Evolutionary conservation across 2,113 vertebrate genomes (phyloP), one percentile per base, ranked within the genome.

Genomic region (Piprites chloris): DNA sequence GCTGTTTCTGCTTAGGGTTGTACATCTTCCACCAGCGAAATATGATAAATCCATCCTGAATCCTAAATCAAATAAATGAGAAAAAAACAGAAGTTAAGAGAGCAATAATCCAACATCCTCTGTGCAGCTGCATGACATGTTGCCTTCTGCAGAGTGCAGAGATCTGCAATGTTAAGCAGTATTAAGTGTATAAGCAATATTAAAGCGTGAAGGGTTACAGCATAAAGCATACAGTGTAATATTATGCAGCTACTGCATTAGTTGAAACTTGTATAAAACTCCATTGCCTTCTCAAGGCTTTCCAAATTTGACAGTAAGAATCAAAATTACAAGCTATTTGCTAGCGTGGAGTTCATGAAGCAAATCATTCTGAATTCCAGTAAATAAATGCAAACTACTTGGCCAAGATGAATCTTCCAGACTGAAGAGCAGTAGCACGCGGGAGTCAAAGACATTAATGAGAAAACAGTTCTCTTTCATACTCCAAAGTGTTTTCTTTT

Each of bases 1-100:
- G 99, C 90, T 99, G 99, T 65, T 99, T 99, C 96, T 99, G 99
- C 95, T 99, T 99, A 49, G 99, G 99, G 97, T 99, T 99, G 96
- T 99, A 99, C 98, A 99, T 99, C 98, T 99, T 99, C 99, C 99
- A 99, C 99, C 99, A 99, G 24, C 99, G 99, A 98, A 99, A 99
- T 98, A 99, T 99, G 95, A 99, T 97, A 94, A 99, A 99, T 91
- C 99, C 99, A 96, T 99, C 99, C 93, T 99, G 99, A 98, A 99
- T 99, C 98, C 99, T 99, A 94, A 84, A 85, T 39, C 79, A 96
- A 67, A 85, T 11, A 86, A 74, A 93, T 91, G 12, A 82, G 20
- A 92, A 56, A 85, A 92, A 92, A 93, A 72, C 8, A 55, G 58
- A 65, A 95, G 37, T 63, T 95, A 63, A 58, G n/a, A 81, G 30